Percentiles rank a stretch among this genome's conserved stretches.
Conservation (phyloP, 2,888 invertebrate species). For the Drosophila austrosaltans region DNA sequence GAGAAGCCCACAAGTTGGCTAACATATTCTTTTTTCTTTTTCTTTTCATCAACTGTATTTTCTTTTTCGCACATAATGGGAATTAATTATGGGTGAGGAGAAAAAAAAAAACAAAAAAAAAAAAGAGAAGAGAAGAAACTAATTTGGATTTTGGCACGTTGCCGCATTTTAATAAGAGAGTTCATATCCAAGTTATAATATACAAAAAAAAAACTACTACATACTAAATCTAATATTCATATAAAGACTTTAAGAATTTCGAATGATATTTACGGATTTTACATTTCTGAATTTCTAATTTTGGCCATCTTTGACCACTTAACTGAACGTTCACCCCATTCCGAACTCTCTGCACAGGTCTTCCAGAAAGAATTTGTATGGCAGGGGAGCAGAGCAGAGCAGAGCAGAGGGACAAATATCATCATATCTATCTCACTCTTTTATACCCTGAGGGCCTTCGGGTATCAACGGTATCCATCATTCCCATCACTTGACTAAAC, state of each 20-base stretch:
- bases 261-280: conserved; percentile 36
- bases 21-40: conserved; percentile 23
- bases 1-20: neutral
- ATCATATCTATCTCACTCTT: too few relatives aligned
- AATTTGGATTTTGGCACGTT: conserved; percentile 57
- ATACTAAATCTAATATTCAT: too few relatives aligned
- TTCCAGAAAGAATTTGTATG: too few relatives aligned
- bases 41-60: neutral
- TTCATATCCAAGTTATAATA: conserved; percentile 25
- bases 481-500: conserved; percentile 3
- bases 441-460: neutral
- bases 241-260: conserved; percentile 5
- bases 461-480: neutral
- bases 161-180: conserved; percentile 24
- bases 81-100: conserved; percentile 50
- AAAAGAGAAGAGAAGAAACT: conserved; percentile 24
- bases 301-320: conserved; percentile 48
- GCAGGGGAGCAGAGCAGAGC: too few relatives aligned
- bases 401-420: too few relatives aligned
- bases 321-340: conserved; percentile 71
- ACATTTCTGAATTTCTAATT: conserved; percentile 33
- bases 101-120: neutral
- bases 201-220: neutral
- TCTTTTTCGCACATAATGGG: conserved; percentile 41
- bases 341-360: too few relatives aligned